Evolutionary conservation across 2,888 invertebrate genomes (phyloP).

Genomic region (Lymantria dispar): DNA sequence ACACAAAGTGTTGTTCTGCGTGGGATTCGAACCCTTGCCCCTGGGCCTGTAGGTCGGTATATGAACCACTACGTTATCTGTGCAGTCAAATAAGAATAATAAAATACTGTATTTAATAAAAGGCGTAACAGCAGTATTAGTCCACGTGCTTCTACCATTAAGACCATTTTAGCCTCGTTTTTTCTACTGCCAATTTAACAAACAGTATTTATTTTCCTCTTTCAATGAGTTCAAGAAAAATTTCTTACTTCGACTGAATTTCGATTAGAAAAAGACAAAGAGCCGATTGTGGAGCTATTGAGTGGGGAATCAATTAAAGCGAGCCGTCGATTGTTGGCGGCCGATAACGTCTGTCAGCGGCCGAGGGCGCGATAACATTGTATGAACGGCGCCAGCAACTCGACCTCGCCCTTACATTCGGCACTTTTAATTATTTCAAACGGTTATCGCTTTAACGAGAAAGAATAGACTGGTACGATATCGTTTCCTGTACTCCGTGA

Average conservation of each 20-base stretch:
- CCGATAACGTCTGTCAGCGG: slow-evolving; percentile 66
- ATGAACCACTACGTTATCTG: too few relatives aligned
- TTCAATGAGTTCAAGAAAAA: slow-evolving; percentile 53
- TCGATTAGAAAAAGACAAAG: slow-evolving; percentile 76
- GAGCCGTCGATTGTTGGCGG: slow-evolving; percentile 65
- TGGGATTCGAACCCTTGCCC: too few relatives aligned
- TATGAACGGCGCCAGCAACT: slow-evolving; percentile 24
- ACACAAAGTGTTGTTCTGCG: too few relatives aligned
- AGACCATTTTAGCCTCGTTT: slow-evolving; percentile 46
- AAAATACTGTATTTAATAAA: too few relatives aligned
- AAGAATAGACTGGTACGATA: neutral
- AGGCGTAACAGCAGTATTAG: neutral
- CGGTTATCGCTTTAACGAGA: slow-evolving; percentile 35
- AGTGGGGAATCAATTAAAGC: slow-evolving; percentile 77
- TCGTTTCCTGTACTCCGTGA: neutral
- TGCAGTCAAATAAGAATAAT: too few relatives aligned
- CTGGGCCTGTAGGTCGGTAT: too few relatives aligned
- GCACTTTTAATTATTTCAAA: slow-evolving; percentile 57
- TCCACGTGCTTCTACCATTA: slow-evolving; percentile 32
- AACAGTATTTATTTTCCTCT: slow-evolving; percentile 57
- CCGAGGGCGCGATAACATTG: slow-evolving; percentile 57
- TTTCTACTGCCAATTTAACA: slow-evolving; percentile 46
- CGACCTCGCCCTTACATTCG: slow-evolving; percentile 19
- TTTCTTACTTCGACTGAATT: slow-evolving; percentile 60
- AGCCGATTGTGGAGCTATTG: slow-evolving; percentile 58